Evolutionary conservation across 64 coral and sea anemone species (phyloP), one percentile per base, ranked within the genome.

Genomic region (Platygyra sinensis): DNA sequence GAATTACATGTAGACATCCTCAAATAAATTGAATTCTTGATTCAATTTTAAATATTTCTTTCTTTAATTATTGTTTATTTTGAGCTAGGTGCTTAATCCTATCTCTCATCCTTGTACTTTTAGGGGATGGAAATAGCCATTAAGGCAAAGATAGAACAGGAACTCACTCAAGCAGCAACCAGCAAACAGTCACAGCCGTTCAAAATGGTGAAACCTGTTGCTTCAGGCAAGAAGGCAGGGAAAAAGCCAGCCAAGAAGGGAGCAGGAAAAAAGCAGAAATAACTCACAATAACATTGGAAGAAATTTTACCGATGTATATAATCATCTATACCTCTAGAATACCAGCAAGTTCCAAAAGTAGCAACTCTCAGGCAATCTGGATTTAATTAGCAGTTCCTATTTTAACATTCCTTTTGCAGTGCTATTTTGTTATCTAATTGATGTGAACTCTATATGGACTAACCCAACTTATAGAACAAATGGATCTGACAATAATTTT

Each of bases 91-190:
- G n/a, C n/a, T n/a, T n/a, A n/a, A n/a, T n/a, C n/a, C n/a, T n/a
- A 32, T 55, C 25, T 83, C 20, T 9, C 30, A 30, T 76, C 22
- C 4, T 36, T 42, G 51, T 49, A 67, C 3, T 86, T 25, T 18
- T 25, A 92, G 90, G 49, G 16, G 27, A 75, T 92, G 64, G 82
- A 92, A 31, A 79, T 69, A 79, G 63, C 73, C 20, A 92, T 92
- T 28, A 87, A 87, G 51, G 50, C 90, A 29, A 92, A 92, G 25
- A 92, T 92, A 55, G 90, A 92, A 36, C 90, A 92, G 31, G 82
- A 92, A 19, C 82, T 92, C 3, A 77, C 90, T 32, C 59, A 78
- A 14, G 72, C 76, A 8, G 90, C 90, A 57, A 74, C 72, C 52
- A 36, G 72, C 15, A 92, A 92, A 65, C 72, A 73, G 72, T 92